phyloP scores from a whole-genome alignment of 2,888 invertebrate species.

The Acrobasis suavella region DNA sequence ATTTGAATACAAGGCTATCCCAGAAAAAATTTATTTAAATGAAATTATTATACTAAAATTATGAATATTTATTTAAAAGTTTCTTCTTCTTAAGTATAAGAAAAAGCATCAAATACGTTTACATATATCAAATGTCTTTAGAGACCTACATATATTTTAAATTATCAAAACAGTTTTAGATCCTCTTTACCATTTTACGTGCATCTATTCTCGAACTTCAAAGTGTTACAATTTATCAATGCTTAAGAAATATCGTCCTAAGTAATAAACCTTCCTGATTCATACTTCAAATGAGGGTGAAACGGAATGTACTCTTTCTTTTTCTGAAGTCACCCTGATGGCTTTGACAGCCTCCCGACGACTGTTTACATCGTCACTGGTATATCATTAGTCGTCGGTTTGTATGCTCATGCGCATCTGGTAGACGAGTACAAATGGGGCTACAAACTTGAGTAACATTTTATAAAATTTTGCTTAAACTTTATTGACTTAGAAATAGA shows the following conservation, averaged over 20 bases:
- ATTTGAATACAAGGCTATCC: too few species aligned
- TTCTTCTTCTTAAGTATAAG: too few species aligned
- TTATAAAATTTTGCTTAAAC: neutral
- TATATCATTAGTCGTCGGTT: slow-evolving; percentile 76
- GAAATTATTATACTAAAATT: too few species aligned
- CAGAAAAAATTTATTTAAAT: too few species aligned
- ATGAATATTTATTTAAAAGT: too few species aligned
- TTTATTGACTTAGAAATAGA: slow-evolving; percentile 20
- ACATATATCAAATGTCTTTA: too few species aligned
- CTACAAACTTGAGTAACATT: slow-evolving; percentile 24
- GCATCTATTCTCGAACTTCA: slow-evolving; percentile 17
- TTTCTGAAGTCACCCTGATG: slow-evolving; percentile 58
- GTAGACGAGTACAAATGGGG: slow-evolving; percentile 53
- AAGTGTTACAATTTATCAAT: slow-evolving; percentile 22
- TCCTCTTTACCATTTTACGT: neutral
- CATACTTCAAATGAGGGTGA: slow-evolving; percentile 22
- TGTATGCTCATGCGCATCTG: slow-evolving; percentile 67
- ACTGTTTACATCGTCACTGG: slow-evolving; percentile 76
- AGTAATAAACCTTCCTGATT: slow-evolving; percentile 20
- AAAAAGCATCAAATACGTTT: too few species aligned
- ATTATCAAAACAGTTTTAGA: neutral
- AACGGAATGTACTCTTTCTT: slow-evolving; percentile 45
- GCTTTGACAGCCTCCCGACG: slow-evolving; percentile 68
- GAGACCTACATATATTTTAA: neutral
- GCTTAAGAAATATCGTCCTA: slow-evolving; percentile 17